Percentiles rank a stretch among this genome's conserved stretches.
Evolutionary conservation across 2,113 vertebrate genomes (phyloP).

Genomic region (Hippocampus zosterae): DNA sequence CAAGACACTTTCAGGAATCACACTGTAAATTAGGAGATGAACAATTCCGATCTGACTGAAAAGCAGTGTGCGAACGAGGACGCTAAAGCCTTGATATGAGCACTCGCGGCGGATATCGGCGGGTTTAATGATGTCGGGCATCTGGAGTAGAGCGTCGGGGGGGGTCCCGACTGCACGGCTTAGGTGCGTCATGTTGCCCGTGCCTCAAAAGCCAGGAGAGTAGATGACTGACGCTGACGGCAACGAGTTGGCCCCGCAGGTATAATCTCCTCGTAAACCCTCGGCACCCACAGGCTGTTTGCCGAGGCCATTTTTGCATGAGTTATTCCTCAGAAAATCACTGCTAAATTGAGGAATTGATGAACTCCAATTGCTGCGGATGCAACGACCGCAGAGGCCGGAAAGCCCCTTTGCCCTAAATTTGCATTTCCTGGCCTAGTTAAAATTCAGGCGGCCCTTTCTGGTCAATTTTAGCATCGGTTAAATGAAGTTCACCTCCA

Average conservation of each 20-base stretch:
- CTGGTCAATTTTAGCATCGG: no score
- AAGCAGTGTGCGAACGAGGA: constrained; percentile 10
- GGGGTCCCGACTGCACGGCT: constrained; percentile 34
- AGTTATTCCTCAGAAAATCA: constrained; percentile 42
- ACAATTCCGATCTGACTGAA: background rate
- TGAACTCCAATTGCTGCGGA: constrained; percentile 4
- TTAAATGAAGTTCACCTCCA: no score
- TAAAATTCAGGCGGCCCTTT: no score
- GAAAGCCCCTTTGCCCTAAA: background rate
- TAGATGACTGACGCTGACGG: constrained; percentile 43
- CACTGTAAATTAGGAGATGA: constrained; percentile 18
- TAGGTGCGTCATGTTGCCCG: constrained; percentile 29
- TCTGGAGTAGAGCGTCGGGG: constrained; percentile 31
- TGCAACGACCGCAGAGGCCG: background rate
- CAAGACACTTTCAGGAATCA: background rate
- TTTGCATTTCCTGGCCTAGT: background rate
- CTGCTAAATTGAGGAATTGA: constrained; percentile 5
- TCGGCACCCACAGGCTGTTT: constrained; percentile 54
- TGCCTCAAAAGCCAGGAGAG: constrained; percentile 28
- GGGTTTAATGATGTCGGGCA: constrained; percentile 34
- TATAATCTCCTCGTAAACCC: constrained; percentile 61
- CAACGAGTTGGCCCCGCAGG: constrained; percentile 29
- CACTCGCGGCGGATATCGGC: constrained; percentile 12
- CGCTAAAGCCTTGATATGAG: constrained; percentile 25
- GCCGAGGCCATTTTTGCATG: constrained; percentile 48